Conservation (phyloP, 2,797 vertebrate species). For the Tinamus major region DNA sequence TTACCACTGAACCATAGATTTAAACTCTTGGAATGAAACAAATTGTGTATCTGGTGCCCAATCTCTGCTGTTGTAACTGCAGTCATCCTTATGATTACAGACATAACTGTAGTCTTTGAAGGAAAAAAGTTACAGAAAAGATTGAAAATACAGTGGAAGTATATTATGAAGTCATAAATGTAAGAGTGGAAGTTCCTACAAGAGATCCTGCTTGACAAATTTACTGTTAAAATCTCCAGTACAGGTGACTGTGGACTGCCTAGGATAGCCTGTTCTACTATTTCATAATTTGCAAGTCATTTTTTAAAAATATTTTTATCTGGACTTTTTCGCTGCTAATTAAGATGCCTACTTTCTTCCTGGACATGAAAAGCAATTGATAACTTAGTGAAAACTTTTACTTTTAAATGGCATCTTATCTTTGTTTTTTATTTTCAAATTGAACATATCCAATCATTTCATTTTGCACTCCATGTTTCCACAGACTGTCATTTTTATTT, state of each 20-base stretch:
- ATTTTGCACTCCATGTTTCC: not conserved
- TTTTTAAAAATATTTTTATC: not conserved
- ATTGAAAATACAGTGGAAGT: not conserved
- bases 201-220: not conserved
- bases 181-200: not conserved
- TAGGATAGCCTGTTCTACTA: not conserved
- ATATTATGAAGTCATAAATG: not conserved
- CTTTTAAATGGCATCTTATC: not conserved
- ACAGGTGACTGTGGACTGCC: too few relatives aligned
- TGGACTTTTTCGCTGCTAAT: not conserved
- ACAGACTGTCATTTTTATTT: not conserved
- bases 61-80: not conserved
- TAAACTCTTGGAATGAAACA: not conserved
- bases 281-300: not conserved
- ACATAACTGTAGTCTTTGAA: rapidly evolving
- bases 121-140: not conserved
- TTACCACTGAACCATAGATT: not conserved
- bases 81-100: not conserved
- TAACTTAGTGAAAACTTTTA: not conserved
- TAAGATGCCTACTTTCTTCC: not conserved
- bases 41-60: not conserved
- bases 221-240: not conserved
- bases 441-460: not conserved
- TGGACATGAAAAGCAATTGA: not conserved
- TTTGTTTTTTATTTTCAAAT: not conserved